Evolutionary conservation across 2,888 invertebrate species (phyloP).

Genomic region (Ormyrus labotus): DNA sequence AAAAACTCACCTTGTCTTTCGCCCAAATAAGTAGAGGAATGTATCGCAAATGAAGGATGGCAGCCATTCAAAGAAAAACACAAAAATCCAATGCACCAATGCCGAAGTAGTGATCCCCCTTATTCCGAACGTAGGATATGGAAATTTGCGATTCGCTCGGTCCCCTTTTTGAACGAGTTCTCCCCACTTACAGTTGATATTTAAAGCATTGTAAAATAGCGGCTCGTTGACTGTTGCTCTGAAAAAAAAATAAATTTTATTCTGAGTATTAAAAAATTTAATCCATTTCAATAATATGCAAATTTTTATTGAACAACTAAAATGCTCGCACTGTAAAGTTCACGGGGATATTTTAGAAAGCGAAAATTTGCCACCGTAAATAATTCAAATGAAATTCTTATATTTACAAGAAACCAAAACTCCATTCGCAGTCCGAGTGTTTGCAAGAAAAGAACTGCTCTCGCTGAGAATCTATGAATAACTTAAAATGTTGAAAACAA

Average conservation of each 20-base stretch:
- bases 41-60: constrained; percentile 68
- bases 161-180: constrained; percentile 64
- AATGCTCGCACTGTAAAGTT: too few species aligned
- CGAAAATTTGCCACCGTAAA: background rate
- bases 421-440: too few species aligned
- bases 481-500: constrained; percentile 1
- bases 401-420: too few species aligned
- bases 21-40: constrained; percentile 60
- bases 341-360: too few species aligned
- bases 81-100: constrained; percentile 64
- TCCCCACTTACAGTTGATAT: constrained; percentile 67
- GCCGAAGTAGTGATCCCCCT: constrained; percentile 66
- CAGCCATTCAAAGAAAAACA: constrained; percentile 68
- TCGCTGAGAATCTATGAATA: background rate
- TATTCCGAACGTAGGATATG: constrained; percentile 69
- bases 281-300: background rate
- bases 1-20: constrained; percentile 66
- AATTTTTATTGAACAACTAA: background rate
- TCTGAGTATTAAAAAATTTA: background rate
- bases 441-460: too few species aligned
- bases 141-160: constrained; percentile 63
- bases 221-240: constrained; percentile 56
- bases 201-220: constrained; percentile 64
- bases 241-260: constrained; percentile 16
- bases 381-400: too few species aligned